Conservation (phyloP, 2,888 invertebrate genomes). For the Ceriagrion tenellum region DNA sequence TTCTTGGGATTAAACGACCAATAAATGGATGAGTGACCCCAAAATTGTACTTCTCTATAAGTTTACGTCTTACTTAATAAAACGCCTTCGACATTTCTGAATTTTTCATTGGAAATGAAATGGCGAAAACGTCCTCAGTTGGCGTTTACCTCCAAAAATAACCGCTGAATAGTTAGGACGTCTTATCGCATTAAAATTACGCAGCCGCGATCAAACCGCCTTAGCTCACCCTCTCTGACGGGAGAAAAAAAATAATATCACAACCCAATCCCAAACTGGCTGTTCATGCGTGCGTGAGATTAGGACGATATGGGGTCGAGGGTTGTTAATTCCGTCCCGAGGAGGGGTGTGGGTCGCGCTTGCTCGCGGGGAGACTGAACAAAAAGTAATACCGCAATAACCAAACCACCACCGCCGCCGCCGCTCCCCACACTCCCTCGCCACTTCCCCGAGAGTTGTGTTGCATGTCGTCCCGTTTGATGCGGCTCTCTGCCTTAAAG, state of each 20-base stretch:
- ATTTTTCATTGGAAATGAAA: too few relatives aligned
- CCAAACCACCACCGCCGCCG: not conserved
- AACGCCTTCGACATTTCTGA: too few relatives aligned
- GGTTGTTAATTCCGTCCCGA: not conserved
- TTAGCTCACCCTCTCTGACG: too few relatives aligned
- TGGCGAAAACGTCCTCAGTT: too few relatives aligned
- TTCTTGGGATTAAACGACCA: too few relatives aligned
- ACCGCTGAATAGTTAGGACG: too few relatives aligned
- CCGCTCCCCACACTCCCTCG: not conserved
- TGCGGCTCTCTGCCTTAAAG: not conserved
- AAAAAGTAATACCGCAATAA: not conserved
- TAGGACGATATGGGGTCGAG: not conserved
- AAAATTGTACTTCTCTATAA: too few relatives aligned
- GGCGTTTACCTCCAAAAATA: too few relatives aligned
- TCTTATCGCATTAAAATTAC: too few relatives aligned
- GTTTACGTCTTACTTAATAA: too few relatives aligned
- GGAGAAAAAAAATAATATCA: not conserved
- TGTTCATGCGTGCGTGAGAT: constrained; percentile 9
- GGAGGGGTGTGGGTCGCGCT: not conserved
- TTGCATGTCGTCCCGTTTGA: constrained; percentile 14
- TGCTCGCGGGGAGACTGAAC: not conserved
- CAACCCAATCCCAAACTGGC: not conserved
- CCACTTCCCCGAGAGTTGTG: not conserved
- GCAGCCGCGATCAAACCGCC: too few relatives aligned
- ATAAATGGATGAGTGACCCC: too few relatives aligned